A percentile compares a stretch with the other conserved stretches of the same genome.
phyloP scores from a whole-genome alignment of 1,140 invertebrate species.

The Brachionus koreanus region DNA sequence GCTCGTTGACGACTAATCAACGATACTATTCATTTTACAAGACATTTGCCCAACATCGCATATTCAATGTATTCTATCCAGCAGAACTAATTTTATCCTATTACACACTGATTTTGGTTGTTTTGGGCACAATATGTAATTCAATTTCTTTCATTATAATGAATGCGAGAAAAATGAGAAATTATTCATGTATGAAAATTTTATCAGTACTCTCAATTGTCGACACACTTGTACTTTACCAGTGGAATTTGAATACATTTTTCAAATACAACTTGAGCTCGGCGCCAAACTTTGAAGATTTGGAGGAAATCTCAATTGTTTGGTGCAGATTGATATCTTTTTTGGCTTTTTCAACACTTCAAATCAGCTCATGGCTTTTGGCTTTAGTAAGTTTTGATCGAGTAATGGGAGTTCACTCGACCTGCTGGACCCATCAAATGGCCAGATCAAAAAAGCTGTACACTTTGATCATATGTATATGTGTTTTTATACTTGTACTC shows the following conservation, averaged over 20 bases:
- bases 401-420: not conserved
- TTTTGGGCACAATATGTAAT: conserved; percentile 31
- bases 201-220: conserved; percentile 15
- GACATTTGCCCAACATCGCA: not conserved
- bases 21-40: not conserved
- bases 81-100: not conserved
- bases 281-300: not conserved
- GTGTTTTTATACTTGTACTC: not conserved
- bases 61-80: conserved; percentile 8
- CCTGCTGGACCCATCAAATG: conserved; percentile 19
- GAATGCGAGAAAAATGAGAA: conserved; percentile 11
- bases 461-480: not conserved
- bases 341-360: conserved; percentile 26
- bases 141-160: not conserved
- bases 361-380: conserved; percentile 19
- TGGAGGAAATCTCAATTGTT: conserved; percentile 37
- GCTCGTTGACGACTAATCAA: not conserved
- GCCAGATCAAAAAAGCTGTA: not conserved
- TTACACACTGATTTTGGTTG: conserved; percentile 6
- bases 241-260: conserved; percentile 44
- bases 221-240: not conserved
- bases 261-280: conserved; percentile 35
- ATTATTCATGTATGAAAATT: conserved; percentile 33
- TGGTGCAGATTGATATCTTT: conserved; percentile 30
- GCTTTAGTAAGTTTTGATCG: conserved; percentile 29